Evolutionary conservation across 2,113 vertebrate genomes (phyloP).

Genomic region (Actenoides lindsayi): DNA sequence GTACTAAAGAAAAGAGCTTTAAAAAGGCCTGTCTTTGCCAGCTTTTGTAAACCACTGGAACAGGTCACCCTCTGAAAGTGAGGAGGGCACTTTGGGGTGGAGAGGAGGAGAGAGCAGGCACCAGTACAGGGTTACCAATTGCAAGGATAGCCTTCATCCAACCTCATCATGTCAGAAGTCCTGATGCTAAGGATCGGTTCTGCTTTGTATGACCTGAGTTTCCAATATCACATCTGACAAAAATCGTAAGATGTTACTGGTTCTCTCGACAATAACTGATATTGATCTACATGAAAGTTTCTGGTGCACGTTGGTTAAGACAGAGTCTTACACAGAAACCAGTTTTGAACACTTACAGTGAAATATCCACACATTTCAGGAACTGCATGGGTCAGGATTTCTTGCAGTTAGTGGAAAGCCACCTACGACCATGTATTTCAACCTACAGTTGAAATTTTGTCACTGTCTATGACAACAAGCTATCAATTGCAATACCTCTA

Average conservation of each 20-base stretch:
- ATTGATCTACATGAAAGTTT: not conserved
- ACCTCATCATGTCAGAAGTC: conserved; percentile 7
- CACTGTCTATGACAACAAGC: not conserved
- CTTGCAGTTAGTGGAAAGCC: not conserved
- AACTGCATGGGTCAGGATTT: not conserved
- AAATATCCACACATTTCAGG: not conserved
- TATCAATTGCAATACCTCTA: not conserved
- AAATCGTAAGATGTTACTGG: not conserved
- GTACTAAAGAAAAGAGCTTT: not conserved
- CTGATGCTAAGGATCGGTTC: conserved; percentile 53
- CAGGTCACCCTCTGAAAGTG: not conserved
- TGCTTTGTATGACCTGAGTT: conserved; percentile 18
- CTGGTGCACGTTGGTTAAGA: not conserved
- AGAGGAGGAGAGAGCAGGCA: not conserved
- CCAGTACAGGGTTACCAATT: not conserved
- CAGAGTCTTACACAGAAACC: not conserved
- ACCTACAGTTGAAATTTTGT: not conserved
- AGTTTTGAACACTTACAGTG: not conserved
- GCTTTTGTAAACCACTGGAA: not conserved
- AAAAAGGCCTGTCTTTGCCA: not conserved
- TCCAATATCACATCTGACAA: conserved; percentile 15
- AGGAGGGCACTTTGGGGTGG: not conserved
- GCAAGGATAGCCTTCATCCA: conserved; percentile 4
- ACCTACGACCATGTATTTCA: not conserved
- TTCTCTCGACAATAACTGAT: not conserved